Conservation (phyloP, 2,888 invertebrate species). For the Machimus atricapillus region DNA sequence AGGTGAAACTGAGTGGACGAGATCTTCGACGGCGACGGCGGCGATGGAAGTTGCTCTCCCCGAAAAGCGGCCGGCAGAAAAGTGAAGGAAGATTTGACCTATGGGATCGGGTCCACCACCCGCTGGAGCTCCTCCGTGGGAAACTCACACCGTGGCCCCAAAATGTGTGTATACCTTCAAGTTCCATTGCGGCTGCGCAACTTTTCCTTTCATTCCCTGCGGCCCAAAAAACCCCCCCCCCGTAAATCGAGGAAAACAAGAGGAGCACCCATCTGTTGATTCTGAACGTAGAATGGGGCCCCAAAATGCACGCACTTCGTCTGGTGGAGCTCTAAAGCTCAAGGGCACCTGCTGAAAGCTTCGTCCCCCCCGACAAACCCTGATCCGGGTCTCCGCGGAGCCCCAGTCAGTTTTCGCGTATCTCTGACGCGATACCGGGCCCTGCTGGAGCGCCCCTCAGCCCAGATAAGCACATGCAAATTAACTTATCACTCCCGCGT, state of each 20-base stretch:
- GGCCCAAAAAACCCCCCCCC: neutral
- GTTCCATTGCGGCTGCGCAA: slow-evolving; percentile 42
- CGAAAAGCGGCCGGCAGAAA: neutral
- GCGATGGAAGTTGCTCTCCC: neutral
- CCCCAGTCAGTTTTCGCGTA: neutral
- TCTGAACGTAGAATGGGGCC: neutral
- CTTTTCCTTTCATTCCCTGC: slow-evolving; percentile 42
- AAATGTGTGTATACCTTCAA: neutral
- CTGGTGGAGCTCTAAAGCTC: neutral
- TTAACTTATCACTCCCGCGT: slow-evolving; percentile 11
- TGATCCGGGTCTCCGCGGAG: neutral
- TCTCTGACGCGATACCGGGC: neutral
- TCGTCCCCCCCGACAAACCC: neutral
- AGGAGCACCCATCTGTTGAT: slow-evolving; percentile 44
- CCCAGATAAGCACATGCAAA: slow-evolving; percentile 14
- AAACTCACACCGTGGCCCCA: neutral
- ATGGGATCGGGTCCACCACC: neutral
- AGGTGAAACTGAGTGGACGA: slow-evolving; percentile 4
- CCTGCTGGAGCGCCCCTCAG: neutral
- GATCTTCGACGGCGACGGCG: neutral
- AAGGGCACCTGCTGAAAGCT: neutral
- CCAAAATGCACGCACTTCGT: neutral
- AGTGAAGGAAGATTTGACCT: neutral
- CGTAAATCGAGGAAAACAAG: neutral
- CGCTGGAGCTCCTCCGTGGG: neutral